A percentile compares a stretch with the other conserved stretches of the same genome.
These are phyloP conservation scores for Philaethria dido DNA, from an alignment of 2,888 invertebrate species.

Conservation along the genomic window DNA sequence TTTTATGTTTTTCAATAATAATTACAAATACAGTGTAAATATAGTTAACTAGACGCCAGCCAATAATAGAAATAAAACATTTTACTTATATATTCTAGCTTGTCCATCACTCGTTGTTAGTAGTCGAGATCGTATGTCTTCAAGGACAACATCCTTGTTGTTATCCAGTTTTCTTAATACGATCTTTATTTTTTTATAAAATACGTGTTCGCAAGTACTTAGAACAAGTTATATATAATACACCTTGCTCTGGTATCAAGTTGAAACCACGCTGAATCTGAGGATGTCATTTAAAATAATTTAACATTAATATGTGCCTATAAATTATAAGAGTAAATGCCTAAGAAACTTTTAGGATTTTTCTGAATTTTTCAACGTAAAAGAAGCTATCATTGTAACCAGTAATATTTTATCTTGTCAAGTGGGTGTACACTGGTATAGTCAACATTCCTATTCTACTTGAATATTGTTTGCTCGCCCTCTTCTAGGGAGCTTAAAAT, in stretches of 20 bases:
- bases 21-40: background rate
- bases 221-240: conserved; percentile 19
- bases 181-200: conserved; percentile 18
- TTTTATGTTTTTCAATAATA: background rate
- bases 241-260: conserved; percentile 10
- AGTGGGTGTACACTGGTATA: conserved; percentile 16
- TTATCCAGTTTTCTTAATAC: conserved; percentile 28
- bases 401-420: conserved; percentile 14
- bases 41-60: background rate
- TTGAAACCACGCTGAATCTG: conserved; percentile 9
- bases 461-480: conserved; percentile 60
- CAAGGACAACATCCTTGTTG: conserved; percentile 24
- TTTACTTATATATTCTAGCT: background rate
- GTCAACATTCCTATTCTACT: conserved; percentile 66
- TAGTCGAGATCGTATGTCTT: conserved; percentile 8
- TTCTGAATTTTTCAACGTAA: background rate
- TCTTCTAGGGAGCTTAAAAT: conserved; percentile 76
- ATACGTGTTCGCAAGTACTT: conserved; percentile 15
- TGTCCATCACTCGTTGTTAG: conserved; percentile 9
- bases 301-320: background rate
- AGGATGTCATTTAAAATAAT: background rate
- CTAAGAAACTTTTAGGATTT: background rate
- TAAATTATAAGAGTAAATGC: no score
- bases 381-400: background rate
- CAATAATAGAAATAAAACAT: background rate